Evolutionary conservation across 2,113 vertebrate genomes (phyloP), one percentile per base, ranked within the genome.

Genomic region (Eurypyga helias): DNA sequence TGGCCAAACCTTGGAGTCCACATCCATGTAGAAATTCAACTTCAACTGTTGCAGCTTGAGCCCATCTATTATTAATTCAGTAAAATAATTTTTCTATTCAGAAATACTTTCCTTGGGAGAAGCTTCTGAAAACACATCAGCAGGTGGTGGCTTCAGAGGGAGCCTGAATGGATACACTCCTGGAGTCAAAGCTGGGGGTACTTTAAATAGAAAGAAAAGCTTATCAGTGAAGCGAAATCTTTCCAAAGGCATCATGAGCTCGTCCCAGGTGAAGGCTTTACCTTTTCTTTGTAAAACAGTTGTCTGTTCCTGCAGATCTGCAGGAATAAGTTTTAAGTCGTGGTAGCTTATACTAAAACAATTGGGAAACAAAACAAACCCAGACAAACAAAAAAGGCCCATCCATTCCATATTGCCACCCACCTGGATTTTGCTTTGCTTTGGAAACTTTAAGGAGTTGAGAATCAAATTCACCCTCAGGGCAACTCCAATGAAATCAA

Each of bases 401-500:
- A 28, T 28, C 2, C 6, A 14, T 38, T 87, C 38, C 52, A 23
- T 48, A 45, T 12, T 79, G 66, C 17, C 0, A 0, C 41, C 46
- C 38, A 48, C 17, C 11, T 71, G 43, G 64, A 73, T 43, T 61
- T 58, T 43, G 19, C 46, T 93, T 91, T 83, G 61, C 64, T 96
- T 76, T 70, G 28, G 31, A 93, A 80, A 60, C 43, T 72, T 83
- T 4, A 70, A 83, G 54, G 51, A 87, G 34, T 1, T 61, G 31
- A 89, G 55, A 73, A 70, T 66, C 46, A 75, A 88, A 81, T 29
- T 77, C 36, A 28, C 38, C 67, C 66, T 55, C 41, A 67, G 83
- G 72, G 79, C 64, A 94, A 60, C 26, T 83, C 64, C 93, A 89
- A 7, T 55, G 64, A 94, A 92, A 95, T 86, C 90, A 33, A 7